phyloP scores from a whole-genome alignment of 2,113 vertebrate species.

The Nicator chloris region DNA sequence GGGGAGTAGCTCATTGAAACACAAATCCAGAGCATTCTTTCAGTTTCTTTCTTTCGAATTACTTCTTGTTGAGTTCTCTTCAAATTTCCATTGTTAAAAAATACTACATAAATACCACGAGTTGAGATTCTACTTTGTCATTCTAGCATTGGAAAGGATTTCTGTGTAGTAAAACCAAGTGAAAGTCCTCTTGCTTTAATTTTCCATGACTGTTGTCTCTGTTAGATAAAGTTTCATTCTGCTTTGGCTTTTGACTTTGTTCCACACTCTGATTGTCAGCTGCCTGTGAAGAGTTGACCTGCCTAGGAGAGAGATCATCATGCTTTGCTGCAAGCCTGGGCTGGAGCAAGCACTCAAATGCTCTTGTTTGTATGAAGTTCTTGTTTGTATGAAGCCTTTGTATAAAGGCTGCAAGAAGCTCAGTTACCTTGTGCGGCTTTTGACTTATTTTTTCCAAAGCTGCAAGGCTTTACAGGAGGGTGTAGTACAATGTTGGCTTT shows the following conservation, averaged over 20 bases:
- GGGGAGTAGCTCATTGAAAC: neutral
- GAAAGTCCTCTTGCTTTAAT: neutral
- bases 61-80: neutral
- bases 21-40: neutral
- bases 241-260: neutral
- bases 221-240: neutral
- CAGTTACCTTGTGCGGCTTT: neutral
- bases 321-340: neutral
- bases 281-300: neutral
- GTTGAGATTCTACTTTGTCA: neutral
- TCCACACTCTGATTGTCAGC: neutral
- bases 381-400: neutral
- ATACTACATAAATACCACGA: rapidly evolving
- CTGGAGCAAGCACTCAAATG: neutral
- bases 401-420: neutral
- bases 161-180: neutral
- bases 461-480: neutral
- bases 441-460: neutral
- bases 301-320: rapidly evolving
- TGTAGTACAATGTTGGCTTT: neutral
- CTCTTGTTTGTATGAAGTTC: neutral
- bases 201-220: neutral
- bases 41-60: neutral
- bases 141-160: neutral
- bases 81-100: neutral